Evolutionary conservation across 2,113 vertebrate genomes (phyloP).

Genomic region (Hystrix cristata): DNA sequence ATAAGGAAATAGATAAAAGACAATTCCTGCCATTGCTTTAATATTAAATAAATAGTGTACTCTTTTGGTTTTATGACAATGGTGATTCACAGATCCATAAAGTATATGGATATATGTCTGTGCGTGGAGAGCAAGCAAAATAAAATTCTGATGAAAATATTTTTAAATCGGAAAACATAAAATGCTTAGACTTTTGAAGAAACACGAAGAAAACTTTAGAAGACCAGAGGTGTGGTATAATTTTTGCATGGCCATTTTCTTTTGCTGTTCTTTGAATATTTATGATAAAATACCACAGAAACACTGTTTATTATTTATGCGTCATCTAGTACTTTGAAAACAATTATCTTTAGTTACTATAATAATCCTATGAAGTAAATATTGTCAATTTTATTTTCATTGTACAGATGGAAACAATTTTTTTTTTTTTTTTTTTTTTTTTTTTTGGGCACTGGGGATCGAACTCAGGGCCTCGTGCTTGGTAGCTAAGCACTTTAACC

Average conservation of each 20-base stretch:
- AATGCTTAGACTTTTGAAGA: not conserved
- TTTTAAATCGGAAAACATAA: not conserved
- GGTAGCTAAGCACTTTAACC: no score
- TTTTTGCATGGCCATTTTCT: not conserved
- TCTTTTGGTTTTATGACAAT: not conserved
- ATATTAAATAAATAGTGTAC: not conserved
- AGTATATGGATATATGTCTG: not conserved
- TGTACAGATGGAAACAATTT: not conserved
- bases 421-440: not conserved
- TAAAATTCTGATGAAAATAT: conserved; percentile 12
- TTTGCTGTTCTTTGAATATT: not conserved
- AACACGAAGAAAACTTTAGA: not conserved
- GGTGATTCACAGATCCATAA: not conserved
- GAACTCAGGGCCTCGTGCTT: no score
- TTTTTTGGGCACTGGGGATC: no score
- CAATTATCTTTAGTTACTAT: not conserved
- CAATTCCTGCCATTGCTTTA: not conserved
- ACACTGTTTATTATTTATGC: not conserved
- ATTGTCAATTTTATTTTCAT: not conserved
- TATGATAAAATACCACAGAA: not conserved
- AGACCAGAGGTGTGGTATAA: not conserved
- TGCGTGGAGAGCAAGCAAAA: not conserved
- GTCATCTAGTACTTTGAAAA: not conserved
- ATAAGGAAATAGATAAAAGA: not conserved
- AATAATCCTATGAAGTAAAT: not conserved